Evolutionary conservation across 1,140 invertebrate species (phyloP), one percentile per base, ranked within the genome.

Genomic region (Apis laboriosa): DNA sequence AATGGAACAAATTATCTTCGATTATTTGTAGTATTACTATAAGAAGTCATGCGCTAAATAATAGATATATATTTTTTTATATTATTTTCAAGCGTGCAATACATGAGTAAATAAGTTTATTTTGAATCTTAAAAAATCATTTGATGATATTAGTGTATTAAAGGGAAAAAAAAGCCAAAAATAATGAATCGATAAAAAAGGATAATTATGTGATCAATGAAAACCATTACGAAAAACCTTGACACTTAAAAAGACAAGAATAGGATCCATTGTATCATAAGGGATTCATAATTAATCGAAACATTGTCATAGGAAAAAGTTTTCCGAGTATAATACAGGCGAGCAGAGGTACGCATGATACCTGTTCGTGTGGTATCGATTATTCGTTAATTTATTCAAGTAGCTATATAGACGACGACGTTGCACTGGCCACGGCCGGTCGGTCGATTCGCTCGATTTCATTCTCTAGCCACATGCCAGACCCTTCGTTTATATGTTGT

Each of bases 331-430:
- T 28, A 34, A 75, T 60, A 75, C 19, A 5, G 11, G 72, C 66
- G 51, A 58, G 67, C 49, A 43, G 24, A 67, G 17, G 49, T 60
- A 88, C 73, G 86, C 80, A 88, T 63, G 49, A n/a, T 67, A 34
- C 68, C n/a, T 61, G 75, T 77, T 56, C 49, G 28, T 70, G 66
- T 49, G 28, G 15, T 90, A 91, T 91, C 90, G 90, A 91, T 91
- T 91, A 84, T 91, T 88, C 72, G 88, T 49, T 91, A 91, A 91
- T 91, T 91, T 91, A 91, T 91, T 91, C 90, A 91, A 90, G 76
- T 74, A n/a, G 9, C 76, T 75, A 64, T 73, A 56, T 67, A 72
- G 76, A 83, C 55, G 86, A 84, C 87, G 84, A 83, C 84, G 86
- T 79, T 84, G 84, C 80, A 84, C 87, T 88, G 87, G 77, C 86